Base-by-base conservation (phyloP, 2,113 vertebrate genomes). In the Psephotus haematonotus region DNA sequence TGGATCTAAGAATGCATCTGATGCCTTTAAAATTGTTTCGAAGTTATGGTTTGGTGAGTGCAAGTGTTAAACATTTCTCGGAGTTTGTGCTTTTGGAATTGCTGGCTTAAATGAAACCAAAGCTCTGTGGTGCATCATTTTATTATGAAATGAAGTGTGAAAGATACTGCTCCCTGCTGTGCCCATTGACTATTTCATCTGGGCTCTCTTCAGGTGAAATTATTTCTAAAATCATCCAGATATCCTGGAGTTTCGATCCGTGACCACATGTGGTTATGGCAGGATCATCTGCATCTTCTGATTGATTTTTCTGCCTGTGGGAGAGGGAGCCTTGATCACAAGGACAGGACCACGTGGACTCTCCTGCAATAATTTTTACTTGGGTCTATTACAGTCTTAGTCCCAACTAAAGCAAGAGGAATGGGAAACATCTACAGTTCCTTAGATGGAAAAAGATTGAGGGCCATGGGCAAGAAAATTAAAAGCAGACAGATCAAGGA, bases 211-310 rank as follows among this genome's bases (percentile, higher is more conserved):
- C 33, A 41, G 41, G 41, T 77, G 64, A 86, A 79, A 77, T 37
- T 39, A 24, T 44, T 57, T 57, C 31, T 55, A 24, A 84, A 87
- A 59, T 62, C 1, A 0, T 63, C 46, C 70, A 70, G 5, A 1
- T 77, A 47, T 18, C 0, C 0, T 62, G 10, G 8, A 20, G 16
- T 83, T 91, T 77, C n/a, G 3, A 16, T 81, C 7, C 14, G 4
- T 70, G 77, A 52, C 16, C 12, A 17, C 0, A 0, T 57, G 44
- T 43, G 24, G 47, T 43, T 69, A 50, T 1, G 4, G 17, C 23
- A 80, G 28, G 20, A 63, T 89, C 37, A 18, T 76, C 35, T 76
- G 17, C 15, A 43, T 77, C 35, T 68, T 72, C 28, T 64, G 17
- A 5, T 29, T 43, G 12, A 0, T 88, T 72, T 88, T 91, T n/a